These are phyloP conservation scores for Chymomyza fuscimana DNA, from an alignment of 2,888 invertebrate species.

Conservation along the genomic window DNA sequence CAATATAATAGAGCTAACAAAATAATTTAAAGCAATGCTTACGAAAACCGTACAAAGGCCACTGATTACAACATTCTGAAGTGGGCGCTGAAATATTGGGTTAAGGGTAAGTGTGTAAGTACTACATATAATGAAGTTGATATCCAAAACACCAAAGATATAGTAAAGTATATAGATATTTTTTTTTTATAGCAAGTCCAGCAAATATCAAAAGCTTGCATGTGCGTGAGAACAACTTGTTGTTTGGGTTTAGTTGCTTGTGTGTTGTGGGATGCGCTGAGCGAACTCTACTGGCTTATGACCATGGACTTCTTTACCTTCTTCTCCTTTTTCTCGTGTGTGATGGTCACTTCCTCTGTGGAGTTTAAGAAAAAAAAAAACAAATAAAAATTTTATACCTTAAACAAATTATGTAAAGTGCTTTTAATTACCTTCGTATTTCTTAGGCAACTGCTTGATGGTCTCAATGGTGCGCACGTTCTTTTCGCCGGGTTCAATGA, in stretches of 20 bases:
- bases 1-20: conserved; percentile 60
- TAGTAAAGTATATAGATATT: conserved; percentile 2
- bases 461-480: conserved; percentile 77
- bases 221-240: conserved; percentile 28
- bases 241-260: conserved; percentile 27
- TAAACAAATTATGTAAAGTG: not conserved
- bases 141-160: conserved; percentile 17
- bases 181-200: conserved; percentile 25
- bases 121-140: conserved; percentile 14
- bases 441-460: conserved; percentile 74
- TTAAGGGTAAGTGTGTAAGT: conserved; percentile 34
- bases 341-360: conserved; percentile 76
- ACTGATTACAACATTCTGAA: conserved; percentile 53
- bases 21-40: conserved; percentile 67
- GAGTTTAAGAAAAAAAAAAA: not conserved
- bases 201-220: conserved; percentile 45
- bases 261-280: conserved; percentile 18
- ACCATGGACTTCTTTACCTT: conserved; percentile 78
- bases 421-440: conserved; percentile 69
- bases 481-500: conserved; percentile 79
- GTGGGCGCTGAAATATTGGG: conserved; percentile 63
- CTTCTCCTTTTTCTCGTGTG: conserved; percentile 77
- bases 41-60: conserved; percentile 63
- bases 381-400: not conserved
- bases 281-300: conserved; percentile 70